Evolutionary conservation across 2,113 vertebrate genomes (phyloP), one percentile per base, ranked within the genome.

Genomic region (Alligator mississippiensis): DNA sequence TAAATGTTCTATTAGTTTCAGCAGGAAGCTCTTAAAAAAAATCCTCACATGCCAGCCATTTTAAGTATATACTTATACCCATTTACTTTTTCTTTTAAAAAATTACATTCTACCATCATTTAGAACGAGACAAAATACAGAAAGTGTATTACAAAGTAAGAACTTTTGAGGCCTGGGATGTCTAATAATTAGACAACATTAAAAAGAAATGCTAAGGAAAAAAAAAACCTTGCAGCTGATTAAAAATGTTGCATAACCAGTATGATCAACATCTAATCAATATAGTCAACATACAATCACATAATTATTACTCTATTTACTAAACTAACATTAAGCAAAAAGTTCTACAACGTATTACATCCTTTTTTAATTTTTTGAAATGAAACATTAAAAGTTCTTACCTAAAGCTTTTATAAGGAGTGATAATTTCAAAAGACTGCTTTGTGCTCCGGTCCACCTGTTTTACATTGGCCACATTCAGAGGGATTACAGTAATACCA

Each of bases 371-470:
- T 62, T 38, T 72, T 80, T 87, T 83, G 3, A n/a, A 80, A 61
- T 24, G 18, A 77, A 79, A 83, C 57, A 78, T 27, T 80, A 15
- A 83, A 3, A 58, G 27, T 14, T 62, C 98, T 97, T 97, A 99
- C 99, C 99, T 99, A 96, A 99, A 99, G 94, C 98, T 99, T 96
- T 98, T 98, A 87, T 99, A 99, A 68, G 99, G 99, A n/a, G 99
- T 99, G 96, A 98, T 99, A 97, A 99, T 97, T 97, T 99, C 99
- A 95, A 99, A 99, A 92, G 97, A 97, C 70, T 98, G 98, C 63
- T 98, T 98, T 70, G 95, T 94, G 88, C 96, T 96, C 55, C 98
- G 98, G 91, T 99, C 99, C 80, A 98, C 85, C 62, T 99, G 98
- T 96, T 98, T 98, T 28, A 99, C 98, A 63, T 98, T 99, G 77